Percentiles rank a stretch among this genome's conserved stretches.
Conservation (phyloP, 2,888 invertebrate genomes). For the Lithophane leautieri region DNA sequence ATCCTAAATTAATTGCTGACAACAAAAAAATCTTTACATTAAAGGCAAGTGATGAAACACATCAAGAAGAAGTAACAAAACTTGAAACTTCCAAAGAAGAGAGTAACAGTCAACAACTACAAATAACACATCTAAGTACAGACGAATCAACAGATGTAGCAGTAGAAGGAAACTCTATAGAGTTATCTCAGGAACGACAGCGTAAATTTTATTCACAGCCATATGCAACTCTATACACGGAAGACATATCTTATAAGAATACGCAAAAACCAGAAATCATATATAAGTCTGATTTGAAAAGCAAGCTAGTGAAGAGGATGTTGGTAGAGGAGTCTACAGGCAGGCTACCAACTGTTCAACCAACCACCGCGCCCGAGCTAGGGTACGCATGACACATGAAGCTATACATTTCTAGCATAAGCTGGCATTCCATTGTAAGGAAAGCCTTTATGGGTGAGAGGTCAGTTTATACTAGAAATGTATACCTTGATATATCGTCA, state of each 20-base stretch:
- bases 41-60: not conserved
- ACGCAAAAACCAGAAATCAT: not conserved
- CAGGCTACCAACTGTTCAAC: not conserved
- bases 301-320: not conserved
- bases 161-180: not conserved
- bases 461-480: not conserved
- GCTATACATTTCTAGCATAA: too few species aligned
- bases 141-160: not conserved
- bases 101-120: not conserved
- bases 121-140: not conserved
- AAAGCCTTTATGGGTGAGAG: not conserved
- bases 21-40: not conserved
- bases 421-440: not conserved
- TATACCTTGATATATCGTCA: too few species aligned
- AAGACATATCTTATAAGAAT: not conserved
- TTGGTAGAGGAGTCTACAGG: rapidly evolving
- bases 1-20: not conserved
- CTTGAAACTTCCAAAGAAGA: not conserved
- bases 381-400: not conserved
- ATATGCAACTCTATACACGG: not conserved
- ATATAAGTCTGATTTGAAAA: not conserved
- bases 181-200: too few species aligned
- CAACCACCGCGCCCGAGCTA: rapidly evolving
- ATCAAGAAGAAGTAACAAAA: not conserved
- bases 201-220: not conserved